Conservation (phyloP, 2,888 invertebrate species). For the Lypha dubia region DNA sequence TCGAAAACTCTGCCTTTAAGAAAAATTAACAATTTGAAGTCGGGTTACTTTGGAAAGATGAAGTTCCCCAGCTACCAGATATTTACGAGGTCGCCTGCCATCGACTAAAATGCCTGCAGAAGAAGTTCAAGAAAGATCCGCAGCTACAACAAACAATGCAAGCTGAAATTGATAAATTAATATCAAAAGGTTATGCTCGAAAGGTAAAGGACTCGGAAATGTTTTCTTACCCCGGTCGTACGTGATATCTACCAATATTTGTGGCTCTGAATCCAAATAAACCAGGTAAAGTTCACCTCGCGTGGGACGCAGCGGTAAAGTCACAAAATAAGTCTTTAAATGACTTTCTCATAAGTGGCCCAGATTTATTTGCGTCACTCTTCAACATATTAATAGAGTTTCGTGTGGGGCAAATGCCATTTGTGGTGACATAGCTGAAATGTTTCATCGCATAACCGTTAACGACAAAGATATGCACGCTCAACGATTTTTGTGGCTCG, state of each 20-base stretch:
- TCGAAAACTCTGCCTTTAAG: slow-evolving; percentile 41
- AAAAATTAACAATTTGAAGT: slow-evolving; percentile 39
- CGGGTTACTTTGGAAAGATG: slow-evolving; percentile 60
- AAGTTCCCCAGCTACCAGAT: slow-evolving; percentile 13
- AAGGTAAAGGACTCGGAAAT: slow-evolving; percentile 11
- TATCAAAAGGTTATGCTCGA: slow-evolving; percentile 35
- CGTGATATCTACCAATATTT: neutral
- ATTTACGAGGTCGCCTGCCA: slow-evolving; percentile 53
- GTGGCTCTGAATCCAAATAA: too few species aligned
- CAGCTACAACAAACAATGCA: slow-evolving; percentile 41
- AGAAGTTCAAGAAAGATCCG: slow-evolving; percentile 59
- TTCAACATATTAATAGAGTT: neutral
- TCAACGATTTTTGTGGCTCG: too few species aligned
- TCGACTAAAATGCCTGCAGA: slow-evolving; percentile 62
- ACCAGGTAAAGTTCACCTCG: too few species aligned
- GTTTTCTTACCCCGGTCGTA: neutral
- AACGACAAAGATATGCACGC: neutral
- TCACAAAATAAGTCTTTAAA: neutral
- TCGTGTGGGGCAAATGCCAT: neutral
- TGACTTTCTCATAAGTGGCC: neutral
- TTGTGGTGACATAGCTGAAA: neutral
- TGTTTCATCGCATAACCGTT: neutral
- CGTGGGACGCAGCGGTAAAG: too few species aligned
- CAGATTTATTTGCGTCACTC: neutral
- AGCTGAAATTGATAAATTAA: slow-evolving; percentile 62